These are phyloP conservation scores for Turdus rufiventris DNA, from an alignment of 2,113 vertebrate species.

Conservation along the genomic window DNA sequence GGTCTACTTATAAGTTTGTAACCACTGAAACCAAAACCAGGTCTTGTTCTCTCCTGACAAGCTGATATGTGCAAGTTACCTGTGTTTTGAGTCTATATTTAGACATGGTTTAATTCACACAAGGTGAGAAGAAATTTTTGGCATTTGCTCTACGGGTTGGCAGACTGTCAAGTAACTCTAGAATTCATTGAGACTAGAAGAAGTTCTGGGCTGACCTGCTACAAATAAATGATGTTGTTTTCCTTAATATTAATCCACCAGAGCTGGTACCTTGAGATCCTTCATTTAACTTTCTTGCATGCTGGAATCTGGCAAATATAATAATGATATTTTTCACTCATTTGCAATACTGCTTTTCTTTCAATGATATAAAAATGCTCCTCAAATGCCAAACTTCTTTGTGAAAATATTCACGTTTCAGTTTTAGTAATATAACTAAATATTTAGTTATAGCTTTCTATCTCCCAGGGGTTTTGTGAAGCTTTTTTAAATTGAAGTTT, in stretches of 20 bases:
- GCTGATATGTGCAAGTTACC: not conserved
- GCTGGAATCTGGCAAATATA: not conserved
- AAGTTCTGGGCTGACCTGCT: not conserved
- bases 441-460: not conserved
- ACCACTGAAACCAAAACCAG: not conserved
- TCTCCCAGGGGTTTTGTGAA: conserved; percentile 28
- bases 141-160: not conserved
- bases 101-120: not conserved
- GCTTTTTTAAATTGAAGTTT: conserved; percentile 53
- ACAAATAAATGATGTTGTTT: conserved; percentile 14
- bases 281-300: conserved; percentile 19
- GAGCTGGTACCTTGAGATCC: not conserved
- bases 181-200: not conserved
- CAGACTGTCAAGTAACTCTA: not conserved
- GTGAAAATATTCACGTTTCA: not conserved
- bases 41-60: not conserved
- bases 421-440: conserved; percentile 18
- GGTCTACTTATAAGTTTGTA: not conserved
- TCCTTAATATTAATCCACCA: not conserved
- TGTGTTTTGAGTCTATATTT: not conserved
- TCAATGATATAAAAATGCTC: not conserved
- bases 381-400: not conserved
- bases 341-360: not conserved
- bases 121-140: not conserved
- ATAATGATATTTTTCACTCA: not conserved